phyloP scores from a whole-genome alignment of 2,113 vertebrate genomes.

The Paradisaea rubra region DNA sequence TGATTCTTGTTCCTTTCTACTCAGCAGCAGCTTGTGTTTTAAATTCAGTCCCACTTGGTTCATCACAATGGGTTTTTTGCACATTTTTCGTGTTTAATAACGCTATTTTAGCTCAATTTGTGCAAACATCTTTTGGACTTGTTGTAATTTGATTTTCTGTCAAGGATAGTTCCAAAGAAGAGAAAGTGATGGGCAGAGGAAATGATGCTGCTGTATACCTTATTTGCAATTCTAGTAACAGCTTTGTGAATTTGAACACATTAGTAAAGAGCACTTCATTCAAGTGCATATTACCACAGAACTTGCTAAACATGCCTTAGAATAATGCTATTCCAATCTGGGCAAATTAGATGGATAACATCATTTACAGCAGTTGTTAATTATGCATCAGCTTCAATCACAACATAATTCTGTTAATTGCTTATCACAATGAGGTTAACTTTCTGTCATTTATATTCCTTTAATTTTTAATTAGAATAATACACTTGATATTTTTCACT shows the following conservation, averaged over 20 bases:
- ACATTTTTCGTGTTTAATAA: background rate
- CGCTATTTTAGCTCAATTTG: background rate
- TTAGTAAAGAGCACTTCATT: constrained; percentile 50
- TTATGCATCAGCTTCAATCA: constrained; percentile 13
- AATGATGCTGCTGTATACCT: background rate
- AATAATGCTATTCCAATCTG: background rate
- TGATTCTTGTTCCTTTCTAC: background rate
- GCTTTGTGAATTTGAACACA: constrained; percentile 9
- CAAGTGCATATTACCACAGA: constrained; percentile 9
- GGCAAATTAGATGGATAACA: constrained; percentile 14
- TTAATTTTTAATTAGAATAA: constrained; percentile 23
- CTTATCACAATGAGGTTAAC: background rate
- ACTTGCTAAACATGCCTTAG: constrained; percentile 22
- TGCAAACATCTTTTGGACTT: constrained; percentile 4
- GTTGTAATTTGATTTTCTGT: constrained; percentile 26
- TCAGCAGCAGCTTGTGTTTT: background rate
- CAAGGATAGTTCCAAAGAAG: background rate
- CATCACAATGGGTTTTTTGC: background rate
- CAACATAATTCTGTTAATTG: constrained; percentile 17
- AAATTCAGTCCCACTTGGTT: background rate
- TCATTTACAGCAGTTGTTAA: background rate
- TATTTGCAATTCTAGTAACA: constrained; percentile 47
- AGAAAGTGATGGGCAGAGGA: constrained; percentile 2
- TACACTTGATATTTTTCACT: background rate
- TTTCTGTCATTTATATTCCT: background rate